Evolutionary conservation across 2,888 invertebrate species (phyloP).

Genomic region (Alloplasta piceator): DNA sequence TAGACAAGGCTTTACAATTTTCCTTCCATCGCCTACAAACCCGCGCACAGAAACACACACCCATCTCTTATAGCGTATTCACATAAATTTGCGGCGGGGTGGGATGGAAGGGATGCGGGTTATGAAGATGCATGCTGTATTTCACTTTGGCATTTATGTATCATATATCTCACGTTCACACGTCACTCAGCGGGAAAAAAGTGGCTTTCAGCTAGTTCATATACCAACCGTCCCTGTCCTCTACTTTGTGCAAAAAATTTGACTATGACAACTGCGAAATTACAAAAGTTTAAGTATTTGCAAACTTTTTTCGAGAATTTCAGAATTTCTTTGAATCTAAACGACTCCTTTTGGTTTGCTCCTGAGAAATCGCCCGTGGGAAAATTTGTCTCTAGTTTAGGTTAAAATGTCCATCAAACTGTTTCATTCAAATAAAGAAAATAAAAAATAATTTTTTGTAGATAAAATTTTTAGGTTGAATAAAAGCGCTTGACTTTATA

Average conservation of each 20-base stretch:
- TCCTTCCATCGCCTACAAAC: not conserved
- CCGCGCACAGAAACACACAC: not conserved
- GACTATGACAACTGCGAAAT: not conserved
- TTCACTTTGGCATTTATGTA: conserved; percentile 58
- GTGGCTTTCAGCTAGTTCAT: conserved; percentile 13
- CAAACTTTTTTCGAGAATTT: too few species aligned
- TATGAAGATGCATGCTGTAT: conserved; percentile 26
- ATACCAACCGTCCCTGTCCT: not conserved
- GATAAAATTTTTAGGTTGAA: too few species aligned
- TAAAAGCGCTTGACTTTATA: too few species aligned
- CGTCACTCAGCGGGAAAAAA: conserved; percentile 47
- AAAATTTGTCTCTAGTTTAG: too few species aligned
- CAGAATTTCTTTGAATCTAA: too few species aligned
- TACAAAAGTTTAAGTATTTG: not conserved
- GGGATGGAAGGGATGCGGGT: not conserved
- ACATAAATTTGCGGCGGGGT: not conserved
- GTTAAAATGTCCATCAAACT: too few species aligned
- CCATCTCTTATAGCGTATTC: not conserved
- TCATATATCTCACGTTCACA: conserved; percentile 54
- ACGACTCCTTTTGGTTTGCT: too few species aligned
- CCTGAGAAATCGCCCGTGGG: too few species aligned
- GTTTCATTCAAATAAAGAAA: too few species aligned
- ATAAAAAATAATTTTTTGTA: too few species aligned
- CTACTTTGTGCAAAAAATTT: not conserved
- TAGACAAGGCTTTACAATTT: not conserved